Percentiles rank a stretch among this genome's conserved stretches.
These are phyloP conservation scores for Galbula dea DNA, from an alignment of 2,113 vertebrate species.

Conservation along the genomic window DNA sequence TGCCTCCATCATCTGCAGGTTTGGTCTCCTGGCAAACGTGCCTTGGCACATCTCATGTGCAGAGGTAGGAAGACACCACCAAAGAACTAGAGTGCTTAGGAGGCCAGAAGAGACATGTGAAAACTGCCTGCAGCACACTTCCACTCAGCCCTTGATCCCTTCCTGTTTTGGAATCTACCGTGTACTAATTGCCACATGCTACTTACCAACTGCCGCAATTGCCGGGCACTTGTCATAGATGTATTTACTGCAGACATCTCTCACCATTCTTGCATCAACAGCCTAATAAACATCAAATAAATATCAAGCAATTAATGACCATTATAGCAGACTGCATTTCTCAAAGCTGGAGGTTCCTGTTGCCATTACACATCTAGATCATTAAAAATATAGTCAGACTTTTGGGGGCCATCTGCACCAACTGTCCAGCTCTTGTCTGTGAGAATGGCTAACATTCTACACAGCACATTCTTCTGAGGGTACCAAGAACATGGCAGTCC, in stretches of 20 bases:
- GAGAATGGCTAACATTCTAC: not conserved
- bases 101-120: not conserved
- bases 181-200: not conserved
- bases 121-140: not conserved
- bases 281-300: slow-evolving; percentile 72
- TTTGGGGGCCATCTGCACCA: not conserved
- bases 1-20: not conserved
- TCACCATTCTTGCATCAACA: slow-evolving; percentile 81
- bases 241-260: slow-evolving; percentile 89
- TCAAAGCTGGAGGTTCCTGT: not conserved
- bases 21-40: not conserved
- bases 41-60: not conserved
- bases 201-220: slow-evolving; percentile 88
- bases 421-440: not conserved
- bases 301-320: not conserved
- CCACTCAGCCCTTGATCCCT: not conserved
- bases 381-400: not conserved
- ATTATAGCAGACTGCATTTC: not conserved
- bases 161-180: not conserved
- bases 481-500: not conserved
- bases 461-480: not conserved
- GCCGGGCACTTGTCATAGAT: slow-evolving; percentile 96
- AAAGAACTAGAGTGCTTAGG: not conserved
- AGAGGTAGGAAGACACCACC: not conserved
- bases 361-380: not conserved